These are phyloP conservation scores for Epinephelus fuscoguttatus DNA, from an alignment of 2,113 vertebrate genomes.

Conservation along the genomic window DNA sequence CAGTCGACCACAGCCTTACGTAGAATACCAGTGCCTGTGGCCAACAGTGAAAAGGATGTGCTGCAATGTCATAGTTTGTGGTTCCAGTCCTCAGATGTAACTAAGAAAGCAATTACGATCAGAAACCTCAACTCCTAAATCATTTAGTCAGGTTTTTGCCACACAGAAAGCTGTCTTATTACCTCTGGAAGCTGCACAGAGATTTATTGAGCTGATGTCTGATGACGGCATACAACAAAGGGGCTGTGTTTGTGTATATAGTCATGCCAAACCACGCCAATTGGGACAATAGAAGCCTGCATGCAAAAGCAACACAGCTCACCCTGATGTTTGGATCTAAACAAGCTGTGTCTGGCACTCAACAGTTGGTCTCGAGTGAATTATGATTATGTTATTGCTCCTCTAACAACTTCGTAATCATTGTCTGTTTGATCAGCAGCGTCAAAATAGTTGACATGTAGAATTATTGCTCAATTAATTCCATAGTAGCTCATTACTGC, in stretches of 20 bases:
- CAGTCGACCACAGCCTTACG: conserved; percentile 28
- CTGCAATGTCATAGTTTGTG: conserved; percentile 49
- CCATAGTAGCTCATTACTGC: background rate
- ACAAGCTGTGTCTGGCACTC: conserved; percentile 43
- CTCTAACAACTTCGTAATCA: conserved; percentile 26
- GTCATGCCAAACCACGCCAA: conserved; percentile 34
- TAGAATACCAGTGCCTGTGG: background rate
- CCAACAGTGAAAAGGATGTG: conserved; percentile 35
- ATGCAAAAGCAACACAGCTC: conserved; percentile 42
- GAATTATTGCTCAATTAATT: conserved; percentile 38
- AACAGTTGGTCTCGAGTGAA: conserved; percentile 16
- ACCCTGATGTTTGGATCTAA: conserved; percentile 56
- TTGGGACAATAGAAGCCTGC: conserved; percentile 27
- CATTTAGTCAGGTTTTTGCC: conserved; percentile 63
- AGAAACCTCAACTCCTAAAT: conserved; percentile 68
- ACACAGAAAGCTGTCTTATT: conserved; percentile 71
- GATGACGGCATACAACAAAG: conserved; percentile 65
- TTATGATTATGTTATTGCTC: conserved; percentile 22
- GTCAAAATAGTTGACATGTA: conserved; percentile 25
- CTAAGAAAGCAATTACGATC: conserved; percentile 64
- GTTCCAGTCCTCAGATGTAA: conserved; percentile 56
- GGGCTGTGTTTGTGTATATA: conserved; percentile 14
- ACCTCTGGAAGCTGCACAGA: conserved; percentile 52
- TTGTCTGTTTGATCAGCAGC: conserved; percentile 28
- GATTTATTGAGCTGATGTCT: conserved; percentile 62